These are phyloP conservation scores for Fistularia tabacaria DNA, from an alignment of 2,797 vertebrate species.

Conservation along the genomic window DNA sequence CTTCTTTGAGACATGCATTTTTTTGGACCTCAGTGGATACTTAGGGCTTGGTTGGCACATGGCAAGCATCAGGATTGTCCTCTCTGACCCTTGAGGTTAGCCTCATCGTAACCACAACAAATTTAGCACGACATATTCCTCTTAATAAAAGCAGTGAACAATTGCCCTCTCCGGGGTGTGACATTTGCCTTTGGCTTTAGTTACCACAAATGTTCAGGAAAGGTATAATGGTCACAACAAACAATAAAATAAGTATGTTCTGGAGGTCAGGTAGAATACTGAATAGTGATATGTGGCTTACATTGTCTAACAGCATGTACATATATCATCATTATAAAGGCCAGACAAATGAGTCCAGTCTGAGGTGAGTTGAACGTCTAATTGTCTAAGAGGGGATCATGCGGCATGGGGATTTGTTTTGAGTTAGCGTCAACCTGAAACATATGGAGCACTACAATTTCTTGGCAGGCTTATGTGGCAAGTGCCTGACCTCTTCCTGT, in stretches of 20 bases:
- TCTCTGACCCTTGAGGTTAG: constrained; percentile 32
- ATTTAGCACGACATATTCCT: too few species aligned
- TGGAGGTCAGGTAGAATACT: constrained; percentile 20
- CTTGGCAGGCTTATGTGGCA: constrained; percentile 54
- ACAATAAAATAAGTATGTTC: constrained; percentile 39
- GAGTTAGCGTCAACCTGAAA: constrained; percentile 62
- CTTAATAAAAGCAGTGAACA: constrained; percentile 19
- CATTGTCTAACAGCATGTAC: constrained; percentile 54
- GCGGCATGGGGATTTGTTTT: constrained; percentile 59
- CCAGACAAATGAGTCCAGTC: constrained; percentile 32
- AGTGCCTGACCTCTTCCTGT: constrained; percentile 65
- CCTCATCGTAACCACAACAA: neutral
- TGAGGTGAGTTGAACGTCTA: constrained; percentile 51
- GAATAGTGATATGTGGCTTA: constrained; percentile 41
- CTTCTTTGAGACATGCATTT: constrained; percentile 37
- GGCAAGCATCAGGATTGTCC: constrained; percentile 32
- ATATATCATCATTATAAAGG: constrained; percentile 49
- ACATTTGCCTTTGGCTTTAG: too few species aligned
- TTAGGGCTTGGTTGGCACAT: constrained; percentile 33
- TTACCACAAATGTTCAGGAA: neutral
- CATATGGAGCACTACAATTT: constrained; percentile 61
- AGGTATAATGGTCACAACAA: constrained; percentile 45
- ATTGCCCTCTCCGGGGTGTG: constrained; percentile 15
- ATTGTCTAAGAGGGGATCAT: constrained; percentile 44
- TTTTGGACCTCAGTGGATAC: constrained; percentile 19